phyloP scores from a whole-genome alignment of 2,113 vertebrate genomes.

The Psettodes erumei region DNA sequence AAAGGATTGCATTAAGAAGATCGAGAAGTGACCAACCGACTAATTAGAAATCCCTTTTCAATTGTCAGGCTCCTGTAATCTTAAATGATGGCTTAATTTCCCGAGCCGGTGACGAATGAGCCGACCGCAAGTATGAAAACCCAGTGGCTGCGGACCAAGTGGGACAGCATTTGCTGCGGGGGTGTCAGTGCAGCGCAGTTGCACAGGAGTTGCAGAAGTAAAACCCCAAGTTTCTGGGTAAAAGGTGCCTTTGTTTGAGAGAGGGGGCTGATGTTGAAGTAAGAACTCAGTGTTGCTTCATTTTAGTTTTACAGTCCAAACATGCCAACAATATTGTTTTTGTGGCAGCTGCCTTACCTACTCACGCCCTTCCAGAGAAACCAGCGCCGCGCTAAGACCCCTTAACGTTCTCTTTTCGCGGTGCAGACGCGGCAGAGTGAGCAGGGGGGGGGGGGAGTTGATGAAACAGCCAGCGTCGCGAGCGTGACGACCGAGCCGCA shows the following conservation, averaged over 20 bases:
- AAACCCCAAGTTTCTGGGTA: neutral
- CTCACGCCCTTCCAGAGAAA: neutral
- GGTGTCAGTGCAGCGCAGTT: conserved; percentile 23
- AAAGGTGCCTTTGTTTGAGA: neutral
- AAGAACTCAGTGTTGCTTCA: too few relatives aligned
- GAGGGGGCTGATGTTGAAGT: neutral
- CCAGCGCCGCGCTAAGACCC: neutral
- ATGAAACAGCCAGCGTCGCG: conserved; percentile 42
- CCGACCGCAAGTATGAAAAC: conserved; percentile 64
- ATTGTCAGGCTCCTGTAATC: conserved; percentile 77
- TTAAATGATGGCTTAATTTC: conserved; percentile 77
- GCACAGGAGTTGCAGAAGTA: neutral
- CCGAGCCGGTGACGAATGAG: conserved; percentile 61
- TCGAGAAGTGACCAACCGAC: conserved; percentile 71
- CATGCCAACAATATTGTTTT: neutral
- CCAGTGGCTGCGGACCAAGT: conserved; percentile 34
- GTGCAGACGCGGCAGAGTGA: neutral
- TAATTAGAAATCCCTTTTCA: conserved; percentile 81
- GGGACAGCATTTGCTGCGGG: conserved; percentile 23
- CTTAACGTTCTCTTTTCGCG: neutral
- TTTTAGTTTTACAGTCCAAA: conserved; percentile 13
- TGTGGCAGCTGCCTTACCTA: neutral
- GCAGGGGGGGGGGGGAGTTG: conserved; percentile 9
- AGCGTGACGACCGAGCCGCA: conserved; percentile 29
- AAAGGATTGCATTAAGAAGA: conserved; percentile 72